phyloP scores from a whole-genome alignment of 2,113 vertebrate genomes.

The Chiloscyllium plagiosum region DNA sequence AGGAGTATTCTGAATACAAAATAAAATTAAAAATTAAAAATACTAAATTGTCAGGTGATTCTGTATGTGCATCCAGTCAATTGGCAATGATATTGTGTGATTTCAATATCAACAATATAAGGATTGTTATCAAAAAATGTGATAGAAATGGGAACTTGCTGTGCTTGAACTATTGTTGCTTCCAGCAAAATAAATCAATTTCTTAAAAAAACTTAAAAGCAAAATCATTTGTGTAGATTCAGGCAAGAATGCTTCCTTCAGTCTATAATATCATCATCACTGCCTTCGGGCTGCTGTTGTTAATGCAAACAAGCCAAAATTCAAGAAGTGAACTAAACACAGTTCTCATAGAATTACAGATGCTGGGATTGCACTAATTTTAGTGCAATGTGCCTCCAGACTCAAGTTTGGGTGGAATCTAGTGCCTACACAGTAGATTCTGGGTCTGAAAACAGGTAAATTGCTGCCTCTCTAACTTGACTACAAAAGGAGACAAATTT shows the following conservation, averaged over 20 bases:
- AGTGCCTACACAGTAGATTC: background rate
- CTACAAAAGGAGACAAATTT: background rate
- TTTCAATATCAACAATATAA: background rate
- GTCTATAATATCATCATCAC: no score
- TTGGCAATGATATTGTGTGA: background rate
- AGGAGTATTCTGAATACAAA: background rate
- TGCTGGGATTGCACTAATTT: background rate
- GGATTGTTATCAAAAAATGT: background rate
- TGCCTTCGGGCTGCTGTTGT: no score
- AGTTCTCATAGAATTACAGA: background rate
- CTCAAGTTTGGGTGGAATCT: background rate
- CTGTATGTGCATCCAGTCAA: background rate
- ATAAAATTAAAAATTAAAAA: background rate
- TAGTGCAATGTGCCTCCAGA: background rate
- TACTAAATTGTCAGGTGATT: background rate
- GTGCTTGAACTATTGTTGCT: background rate
- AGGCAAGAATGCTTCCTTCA: background rate
- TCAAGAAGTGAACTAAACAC: background rate
- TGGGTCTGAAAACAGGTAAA: background rate
- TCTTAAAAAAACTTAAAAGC: background rate
- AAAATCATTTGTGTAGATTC: background rate
- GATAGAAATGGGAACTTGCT: background rate
- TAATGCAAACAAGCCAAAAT: background rate
- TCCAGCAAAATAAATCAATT: background rate
- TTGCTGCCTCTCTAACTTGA: background rate